Percentiles rank a stretch among this genome's conserved stretches.
phyloP scores from a whole-genome alignment of 2,797 vertebrate genomes.

The Phrynocephalus guinanensis region DNA sequence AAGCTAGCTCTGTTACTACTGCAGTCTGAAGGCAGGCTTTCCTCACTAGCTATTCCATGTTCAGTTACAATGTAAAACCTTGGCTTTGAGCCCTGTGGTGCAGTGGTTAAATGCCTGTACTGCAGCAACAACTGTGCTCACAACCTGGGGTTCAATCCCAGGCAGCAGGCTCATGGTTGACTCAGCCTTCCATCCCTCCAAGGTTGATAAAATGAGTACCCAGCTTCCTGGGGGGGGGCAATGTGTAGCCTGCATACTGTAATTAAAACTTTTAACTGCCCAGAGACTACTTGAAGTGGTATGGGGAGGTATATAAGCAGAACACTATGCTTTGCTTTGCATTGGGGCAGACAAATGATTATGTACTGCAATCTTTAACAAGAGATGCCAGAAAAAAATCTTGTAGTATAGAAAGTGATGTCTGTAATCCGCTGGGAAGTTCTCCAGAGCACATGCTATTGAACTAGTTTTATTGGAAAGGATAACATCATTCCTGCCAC shows the following conservation, averaged over 20 bases:
- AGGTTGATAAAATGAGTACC: too few relatives aligned
- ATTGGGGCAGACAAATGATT: not conserved
- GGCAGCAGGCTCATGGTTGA: too few relatives aligned
- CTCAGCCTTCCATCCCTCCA: too few relatives aligned
- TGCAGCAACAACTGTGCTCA: too few relatives aligned
- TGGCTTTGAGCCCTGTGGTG: not conserved
- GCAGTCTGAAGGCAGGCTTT: conserved; percentile 4
- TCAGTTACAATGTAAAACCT: not conserved
- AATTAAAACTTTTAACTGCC: too few relatives aligned
- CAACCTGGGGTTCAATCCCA: too few relatives aligned
- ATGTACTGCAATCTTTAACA: not conserved
- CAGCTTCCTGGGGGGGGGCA: too few relatives aligned
- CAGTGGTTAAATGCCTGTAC: too few relatives aligned
- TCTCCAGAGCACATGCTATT: not conserved
- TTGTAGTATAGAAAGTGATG: not conserved
- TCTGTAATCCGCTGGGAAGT: not conserved
- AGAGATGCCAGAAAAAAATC: not conserved
- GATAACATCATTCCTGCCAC: not conserved
- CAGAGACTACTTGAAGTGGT: too few relatives aligned
- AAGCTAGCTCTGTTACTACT: conserved; percentile 18
- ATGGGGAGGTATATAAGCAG: too few relatives aligned
- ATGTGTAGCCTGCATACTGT: too few relatives aligned
- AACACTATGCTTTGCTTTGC: too few relatives aligned
- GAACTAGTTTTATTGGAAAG: not conserved
- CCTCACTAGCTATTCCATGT: not conserved